Evolutionary conservation across 1,140 invertebrate genomes (phyloP).

Genomic region (Aphidius gifuensis): DNA sequence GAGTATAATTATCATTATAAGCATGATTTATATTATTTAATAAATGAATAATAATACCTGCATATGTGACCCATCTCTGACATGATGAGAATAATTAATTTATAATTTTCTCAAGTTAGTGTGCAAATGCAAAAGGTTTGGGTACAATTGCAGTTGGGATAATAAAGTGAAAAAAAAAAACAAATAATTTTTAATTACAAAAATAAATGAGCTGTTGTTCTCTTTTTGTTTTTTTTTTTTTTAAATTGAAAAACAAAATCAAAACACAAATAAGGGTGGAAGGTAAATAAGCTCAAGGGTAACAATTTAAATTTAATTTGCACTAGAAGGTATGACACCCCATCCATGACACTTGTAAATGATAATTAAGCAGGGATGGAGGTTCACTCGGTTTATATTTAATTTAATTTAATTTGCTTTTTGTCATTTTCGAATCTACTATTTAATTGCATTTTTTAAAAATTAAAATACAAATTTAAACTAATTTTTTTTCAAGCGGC

Average conservation of each 20-base stretch:
- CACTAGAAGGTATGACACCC: not conserved
- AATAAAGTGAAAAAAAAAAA: constrained; percentile 17
- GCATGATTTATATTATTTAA: too few relatives aligned
- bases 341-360: constrained; percentile 24
- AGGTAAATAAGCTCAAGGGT: not conserved
- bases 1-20: too few relatives aligned
- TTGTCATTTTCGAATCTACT: too few relatives aligned
- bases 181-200: constrained; percentile 24
- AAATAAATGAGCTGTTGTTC: constrained; percentile 12
- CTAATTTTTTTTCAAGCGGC: constrained; percentile 47
- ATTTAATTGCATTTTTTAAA: too few relatives aligned
- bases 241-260: not conserved
- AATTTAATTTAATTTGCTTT: constrained; percentile 18
- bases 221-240: not conserved
- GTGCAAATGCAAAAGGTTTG: constrained; percentile 5
- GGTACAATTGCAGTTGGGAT: not conserved
- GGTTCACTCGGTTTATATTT: constrained; percentile 13
- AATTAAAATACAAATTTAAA: not conserved
- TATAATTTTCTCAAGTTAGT: constrained; percentile 12
- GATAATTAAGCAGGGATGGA: constrained; percentile 51
- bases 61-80: too few relatives aligned
- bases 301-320: not conserved
- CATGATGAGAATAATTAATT: too few relatives aligned
- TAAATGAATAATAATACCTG: too few relatives aligned
- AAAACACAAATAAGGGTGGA: not conserved